Conservation (phyloP, 2,113 vertebrate genomes). For the Artemisiospiza belli region DNA sequence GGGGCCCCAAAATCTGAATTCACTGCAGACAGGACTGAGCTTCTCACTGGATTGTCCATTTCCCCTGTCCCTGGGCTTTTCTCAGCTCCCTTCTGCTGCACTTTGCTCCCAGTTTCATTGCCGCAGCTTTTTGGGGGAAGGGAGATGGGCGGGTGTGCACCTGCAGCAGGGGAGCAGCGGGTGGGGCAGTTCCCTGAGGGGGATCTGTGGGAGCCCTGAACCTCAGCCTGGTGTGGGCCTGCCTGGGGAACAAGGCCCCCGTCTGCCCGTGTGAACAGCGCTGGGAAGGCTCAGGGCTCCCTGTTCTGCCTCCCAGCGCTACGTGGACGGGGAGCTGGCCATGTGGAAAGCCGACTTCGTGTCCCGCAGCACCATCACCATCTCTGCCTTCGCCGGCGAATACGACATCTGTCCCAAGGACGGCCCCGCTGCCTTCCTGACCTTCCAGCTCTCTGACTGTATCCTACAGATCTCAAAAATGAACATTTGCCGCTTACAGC, state of each 20-base stretch:
- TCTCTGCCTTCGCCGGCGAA: slow-evolving; percentile 77
- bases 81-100: not conserved
- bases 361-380: slow-evolving; percentile 57
- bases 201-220: not conserved
- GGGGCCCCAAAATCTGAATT: not conserved
- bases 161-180: not conserved
- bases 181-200: not conserved
- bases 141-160: not conserved
- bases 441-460: slow-evolving; percentile 50
- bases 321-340: slow-evolving; percentile 78
- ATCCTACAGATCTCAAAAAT: slow-evolving; percentile 59
- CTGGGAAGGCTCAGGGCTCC: not conserved
- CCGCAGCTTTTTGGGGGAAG: not conserved
- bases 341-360: slow-evolving; percentile 56
- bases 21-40: not conserved
- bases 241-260: not conserved
- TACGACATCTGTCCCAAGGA: slow-evolving; percentile 80
- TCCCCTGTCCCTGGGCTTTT: not conserved
- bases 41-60: not conserved
- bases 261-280: rapidly evolving
- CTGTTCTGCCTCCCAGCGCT: slow-evolving; percentile 57
- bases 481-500: slow-evolving; percentile 58
- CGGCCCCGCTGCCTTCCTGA: not conserved
- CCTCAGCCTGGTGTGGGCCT: not conserved
- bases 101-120: not conserved